Evolutionary conservation across 2,888 invertebrate genomes (phyloP).

Genomic region (Ennomos fuscantarius): DNA sequence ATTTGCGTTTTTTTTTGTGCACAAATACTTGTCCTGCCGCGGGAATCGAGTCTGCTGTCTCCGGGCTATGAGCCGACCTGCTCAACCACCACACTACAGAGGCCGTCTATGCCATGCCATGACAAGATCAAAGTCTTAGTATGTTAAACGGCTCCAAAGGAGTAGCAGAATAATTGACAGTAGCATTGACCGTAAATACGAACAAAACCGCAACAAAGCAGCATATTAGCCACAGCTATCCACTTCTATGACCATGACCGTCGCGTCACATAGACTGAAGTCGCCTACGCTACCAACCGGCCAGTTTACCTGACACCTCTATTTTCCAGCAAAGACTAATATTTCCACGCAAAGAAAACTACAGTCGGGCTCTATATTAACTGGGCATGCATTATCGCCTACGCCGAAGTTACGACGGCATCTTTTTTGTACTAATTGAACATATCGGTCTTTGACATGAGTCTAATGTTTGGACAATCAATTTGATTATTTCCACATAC

Average conservation of each 20-base stretch:
- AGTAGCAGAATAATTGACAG: too few relatives aligned
- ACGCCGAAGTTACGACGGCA: conserved; percentile 63
- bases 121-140: too few relatives aligned
- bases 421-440: conserved; percentile 79
- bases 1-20: too few relatives aligned
- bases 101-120: too few relatives aligned
- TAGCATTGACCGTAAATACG: too few relatives aligned
- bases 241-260: conserved; percentile 57
- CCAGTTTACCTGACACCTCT: conserved; percentile 56
- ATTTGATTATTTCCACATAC: conserved; percentile 53
- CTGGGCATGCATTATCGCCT: conserved; percentile 64
- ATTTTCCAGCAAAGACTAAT: conserved; percentile 30
- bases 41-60: too few relatives aligned
- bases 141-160: too few relatives aligned
- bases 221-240: conserved; percentile 42
- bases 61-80: too few relatives aligned
- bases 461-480: conserved; percentile 61
- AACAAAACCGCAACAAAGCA: conserved; percentile 20
- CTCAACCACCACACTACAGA: too few relatives aligned
- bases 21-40: too few relatives aligned
- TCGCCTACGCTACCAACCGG: conserved; percentile 62
- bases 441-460: conserved; percentile 78
- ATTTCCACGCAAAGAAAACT: conserved; percentile 40
- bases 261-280: conserved; percentile 53
- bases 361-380: conserved; percentile 45